These are phyloP conservation scores for Hyla sarda DNA, from an alignment of 2,113 vertebrate species.

Conservation along the genomic window DNA sequence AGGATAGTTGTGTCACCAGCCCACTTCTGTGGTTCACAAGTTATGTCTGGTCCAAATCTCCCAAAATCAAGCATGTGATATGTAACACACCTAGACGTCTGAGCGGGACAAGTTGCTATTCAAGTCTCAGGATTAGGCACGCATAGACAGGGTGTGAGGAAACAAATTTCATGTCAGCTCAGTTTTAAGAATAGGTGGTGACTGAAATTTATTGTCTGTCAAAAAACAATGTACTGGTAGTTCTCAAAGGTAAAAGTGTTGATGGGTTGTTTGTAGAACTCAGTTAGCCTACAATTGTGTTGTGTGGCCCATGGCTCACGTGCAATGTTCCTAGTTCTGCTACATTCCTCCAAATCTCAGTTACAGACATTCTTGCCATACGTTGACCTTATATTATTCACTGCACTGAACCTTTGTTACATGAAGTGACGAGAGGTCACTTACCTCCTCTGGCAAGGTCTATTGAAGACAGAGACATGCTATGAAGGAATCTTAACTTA, in stretches of 20 bases:
- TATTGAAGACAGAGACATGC: background rate
- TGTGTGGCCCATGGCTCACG: background rate
- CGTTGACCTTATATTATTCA: background rate
- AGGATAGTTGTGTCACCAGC: background rate
- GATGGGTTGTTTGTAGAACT: constrained; percentile 2
- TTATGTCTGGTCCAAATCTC: background rate
- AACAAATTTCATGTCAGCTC: background rate
- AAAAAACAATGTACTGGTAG: constrained; percentile 16
- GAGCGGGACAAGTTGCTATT: background rate
- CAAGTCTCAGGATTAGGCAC: background rate
- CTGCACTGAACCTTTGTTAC: background rate
- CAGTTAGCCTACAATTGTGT: background rate
- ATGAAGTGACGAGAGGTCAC: background rate
- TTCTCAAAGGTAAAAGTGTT: constrained; percentile 15
- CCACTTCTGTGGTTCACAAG: background rate
- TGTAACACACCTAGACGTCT: constrained; percentile 4
- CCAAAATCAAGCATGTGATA: background rate
- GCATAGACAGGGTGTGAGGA: constrained; percentile 15
- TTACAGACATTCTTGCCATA: background rate
- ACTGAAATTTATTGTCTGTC: constrained; percentile 29
- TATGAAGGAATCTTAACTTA: no score
- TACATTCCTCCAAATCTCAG: constrained; percentile 7
- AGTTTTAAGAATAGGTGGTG: constrained; percentile 1
- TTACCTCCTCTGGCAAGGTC: background rate
- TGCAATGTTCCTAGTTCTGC: constrained; percentile 18